phyloP scores from a whole-genome alignment of 2,888 invertebrate genomes.

The Cheiracanthium punctorium region DNA sequence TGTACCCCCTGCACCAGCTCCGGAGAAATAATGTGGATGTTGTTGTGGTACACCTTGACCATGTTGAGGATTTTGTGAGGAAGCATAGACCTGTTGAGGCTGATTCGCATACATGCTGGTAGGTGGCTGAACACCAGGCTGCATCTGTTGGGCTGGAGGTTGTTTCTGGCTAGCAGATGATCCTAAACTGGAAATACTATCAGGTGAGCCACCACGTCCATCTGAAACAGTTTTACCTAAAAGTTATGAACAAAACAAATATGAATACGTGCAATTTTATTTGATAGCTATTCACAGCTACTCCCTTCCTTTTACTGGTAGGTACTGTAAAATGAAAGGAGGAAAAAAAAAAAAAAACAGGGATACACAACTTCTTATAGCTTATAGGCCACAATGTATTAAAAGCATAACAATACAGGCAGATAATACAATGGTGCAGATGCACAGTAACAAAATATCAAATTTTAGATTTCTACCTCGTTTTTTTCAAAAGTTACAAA shows the following conservation, averaged over 20 bases:
- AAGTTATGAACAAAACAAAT: background rate
- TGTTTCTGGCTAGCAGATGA: constrained; percentile 69
- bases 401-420: too few species aligned
- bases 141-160: constrained; percentile 40
- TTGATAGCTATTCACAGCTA: too few species aligned
- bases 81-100: constrained; percentile 49
- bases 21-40: constrained; percentile 51
- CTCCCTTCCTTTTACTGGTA: too few species aligned
- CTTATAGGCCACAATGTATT: too few species aligned
- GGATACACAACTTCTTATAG: too few species aligned
- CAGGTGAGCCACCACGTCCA: constrained; percentile 60
- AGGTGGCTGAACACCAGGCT: constrained; percentile 35
- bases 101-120: constrained; percentile 56
- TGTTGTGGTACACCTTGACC: constrained; percentile 23
- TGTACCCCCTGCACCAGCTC: constrained; percentile 24
- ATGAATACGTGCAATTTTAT: too few species aligned
- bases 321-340: too few species aligned
- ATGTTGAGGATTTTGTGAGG: constrained; percentile 43
- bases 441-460: too few species aligned
- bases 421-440: too few species aligned
- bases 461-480: too few species aligned
- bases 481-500: too few species aligned
- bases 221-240: constrained; percentile 33
- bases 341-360: too few species aligned
- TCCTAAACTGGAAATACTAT: constrained; percentile 69